Evolutionary conservation across 2,113 vertebrate species (phyloP).

Genomic region (Laticauda colubrina): DNA sequence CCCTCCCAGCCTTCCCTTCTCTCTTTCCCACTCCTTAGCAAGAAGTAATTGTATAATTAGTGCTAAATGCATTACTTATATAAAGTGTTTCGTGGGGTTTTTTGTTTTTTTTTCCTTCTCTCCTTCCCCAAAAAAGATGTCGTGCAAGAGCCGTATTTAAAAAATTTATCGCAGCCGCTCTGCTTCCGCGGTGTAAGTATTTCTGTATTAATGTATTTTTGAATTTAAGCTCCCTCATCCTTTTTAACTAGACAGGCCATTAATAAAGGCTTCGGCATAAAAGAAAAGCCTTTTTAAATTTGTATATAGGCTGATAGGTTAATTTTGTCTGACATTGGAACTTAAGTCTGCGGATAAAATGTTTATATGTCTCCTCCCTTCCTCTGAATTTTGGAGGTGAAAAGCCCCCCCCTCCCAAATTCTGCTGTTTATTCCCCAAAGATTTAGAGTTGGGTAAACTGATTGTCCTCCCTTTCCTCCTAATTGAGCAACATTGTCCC

Average conservation of each 20-base stretch:
- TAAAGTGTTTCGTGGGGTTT: conserved; percentile 34
- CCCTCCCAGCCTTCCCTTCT: conserved; percentile 21
- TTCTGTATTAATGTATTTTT: conserved; percentile 61
- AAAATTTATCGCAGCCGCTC: conserved; percentile 64
- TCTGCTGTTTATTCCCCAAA: neutral
- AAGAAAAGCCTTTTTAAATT: conserved; percentile 49
- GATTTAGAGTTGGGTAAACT: neutral
- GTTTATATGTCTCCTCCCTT: conserved; percentile 52
- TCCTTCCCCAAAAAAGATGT: neutral
- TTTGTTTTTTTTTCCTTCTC: neutral
- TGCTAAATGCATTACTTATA: conserved; percentile 38
- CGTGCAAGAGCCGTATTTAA: conserved; percentile 43
- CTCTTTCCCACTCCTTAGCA: neutral
- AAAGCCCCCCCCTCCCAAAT: neutral
- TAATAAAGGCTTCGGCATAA: conserved; percentile 59
- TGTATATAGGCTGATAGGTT: conserved; percentile 61
- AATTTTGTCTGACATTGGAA: conserved; percentile 19
- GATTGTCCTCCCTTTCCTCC: neutral
- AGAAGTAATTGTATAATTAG: conserved; percentile 61
- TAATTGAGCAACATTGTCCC: neutral
- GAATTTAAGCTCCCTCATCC: conserved; percentile 56
- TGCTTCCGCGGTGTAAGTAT: conserved; percentile 29
- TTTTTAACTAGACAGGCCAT: conserved; percentile 69
- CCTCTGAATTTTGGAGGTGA: no score
- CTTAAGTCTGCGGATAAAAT: conserved; percentile 60